Evolutionary conservation across 2,888 invertebrate species (phyloP), one percentile per base, ranked within the genome.

Genomic region (Lepidocyrtinus sp.): DNA sequence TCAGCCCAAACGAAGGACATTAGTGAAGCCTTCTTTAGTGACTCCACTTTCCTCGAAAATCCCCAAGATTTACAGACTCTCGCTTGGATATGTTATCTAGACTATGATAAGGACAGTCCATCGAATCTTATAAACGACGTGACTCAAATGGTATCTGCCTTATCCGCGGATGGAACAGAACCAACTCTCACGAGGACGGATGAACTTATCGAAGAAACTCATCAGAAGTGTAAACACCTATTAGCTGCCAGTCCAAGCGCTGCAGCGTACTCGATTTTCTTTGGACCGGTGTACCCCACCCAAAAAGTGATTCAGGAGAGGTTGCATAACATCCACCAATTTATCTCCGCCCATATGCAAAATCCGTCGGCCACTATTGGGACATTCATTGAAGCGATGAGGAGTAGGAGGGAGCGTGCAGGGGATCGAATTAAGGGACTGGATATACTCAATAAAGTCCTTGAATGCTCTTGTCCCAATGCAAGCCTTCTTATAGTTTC

Each of bases 161-260:
- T 82, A 7, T 61, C 75, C 5, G 71, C 70, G 1, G 79, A 75
- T 19, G 72, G 72, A 3, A 27, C 68, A 1, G 26, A 27, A 2
- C 73, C 73, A 45, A 64, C 77, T 22, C 68, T 82, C 12, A 72
- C 71, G 0, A 65, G 72, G 5, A 62, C 79, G 0, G 75, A 75
- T 19, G 82, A 82, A 17, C 61, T 80, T 3, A 72, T 82, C 19
- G 72, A 79, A 61, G 82, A 82, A 69, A 79, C 79, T 3, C 64
- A 74, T 36, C 19, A 46, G 0, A 82, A 82, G 26, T 72, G 70
- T 61, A 63, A 62, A 25, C 70, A 55, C 50, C 71, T 79, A 9
- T 24, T 76, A 12, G 5, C 12, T 12, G 67, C 75, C 0, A 36
- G 2, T 59, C 67, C 61, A n/a, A 15, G 21, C 19, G 0, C 61